These are phyloP conservation scores for Protonibea diacanthus DNA, from an alignment of 2,797 vertebrate genomes.

Conservation along the genomic window DNA sequence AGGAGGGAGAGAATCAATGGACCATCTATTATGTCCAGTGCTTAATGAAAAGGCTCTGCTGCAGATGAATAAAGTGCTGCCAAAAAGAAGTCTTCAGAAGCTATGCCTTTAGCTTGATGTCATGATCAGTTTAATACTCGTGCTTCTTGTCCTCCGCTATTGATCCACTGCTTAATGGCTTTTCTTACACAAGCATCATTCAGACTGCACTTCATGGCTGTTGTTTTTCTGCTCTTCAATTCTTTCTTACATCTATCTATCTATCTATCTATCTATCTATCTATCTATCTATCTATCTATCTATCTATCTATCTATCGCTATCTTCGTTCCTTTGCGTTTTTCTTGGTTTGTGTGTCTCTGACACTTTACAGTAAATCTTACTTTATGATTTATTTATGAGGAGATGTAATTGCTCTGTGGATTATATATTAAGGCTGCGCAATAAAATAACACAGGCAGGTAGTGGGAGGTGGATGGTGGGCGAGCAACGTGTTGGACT, in stretches of 20 bases:
- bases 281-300: slow-evolving; percentile 30
- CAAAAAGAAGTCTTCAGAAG: slow-evolving; percentile 70
- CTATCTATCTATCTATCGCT: not conserved
- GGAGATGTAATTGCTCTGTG: not conserved
- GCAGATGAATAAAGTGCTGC: slow-evolving; percentile 71
- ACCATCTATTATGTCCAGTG: slow-evolving; percentile 81
- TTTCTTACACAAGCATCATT: slow-evolving; percentile 63
- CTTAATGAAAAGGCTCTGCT: slow-evolving; percentile 76
- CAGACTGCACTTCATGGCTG: slow-evolving; percentile 66
- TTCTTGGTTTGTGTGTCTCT: not conserved
- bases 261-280: slow-evolving; percentile 9
- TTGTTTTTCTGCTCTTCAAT: slow-evolving; percentile 46
- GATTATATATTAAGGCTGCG: not conserved
- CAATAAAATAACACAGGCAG: not conserved
- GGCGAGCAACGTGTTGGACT: too few species aligned
- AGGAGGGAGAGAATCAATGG: slow-evolving; percentile 72
- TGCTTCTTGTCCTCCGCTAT: slow-evolving; percentile 71
- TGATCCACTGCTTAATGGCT: slow-evolving; percentile 73
- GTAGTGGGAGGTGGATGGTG: too few species aligned
- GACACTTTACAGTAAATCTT: too few species aligned
- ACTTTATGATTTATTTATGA: not conserved
- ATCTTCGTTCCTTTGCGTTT: too few species aligned
- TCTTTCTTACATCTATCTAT: slow-evolving; percentile 46
- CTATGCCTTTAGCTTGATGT: slow-evolving; percentile 72
- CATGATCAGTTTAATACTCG: slow-evolving; percentile 76